Evolutionary conservation across 2,113 vertebrate genomes (phyloP), one percentile per base, ranked within the genome.

Genomic region (Neodon shergylaensis): DNA sequence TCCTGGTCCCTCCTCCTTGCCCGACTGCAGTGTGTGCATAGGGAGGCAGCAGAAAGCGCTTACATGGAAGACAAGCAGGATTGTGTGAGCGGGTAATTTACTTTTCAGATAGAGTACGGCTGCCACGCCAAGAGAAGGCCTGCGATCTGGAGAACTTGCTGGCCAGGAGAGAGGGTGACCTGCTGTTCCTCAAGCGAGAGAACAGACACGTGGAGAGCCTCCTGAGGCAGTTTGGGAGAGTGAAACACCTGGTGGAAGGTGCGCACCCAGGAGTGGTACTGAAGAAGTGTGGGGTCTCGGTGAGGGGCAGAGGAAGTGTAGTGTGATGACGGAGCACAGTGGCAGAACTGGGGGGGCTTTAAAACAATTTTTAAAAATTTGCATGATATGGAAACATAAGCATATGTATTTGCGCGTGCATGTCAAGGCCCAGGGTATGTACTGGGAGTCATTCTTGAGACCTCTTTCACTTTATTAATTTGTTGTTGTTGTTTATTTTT

Each of bases 221-320:
- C 22, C 94, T 99, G 93, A 98, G 70, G 84, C 98, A 99, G 99
- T 99, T 98, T 39, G 98, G 79, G 93, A 98, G 96, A 76, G 98
- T 99, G 81, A 95, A 98, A 74, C 97, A 97, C 6, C 94, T 95
- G 44, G 87, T 99, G 24, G 98, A 91, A 98, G 99, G 99, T 99
- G 28, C 28, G 65, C 70, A n/a, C 58, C 17, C 39, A 0, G 26
- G 22, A 12, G 0, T 26, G 3, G 6, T 7, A 0, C 13, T 14
- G 10, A 26, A 11, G 16, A 28, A 39, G 4, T 0, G 22, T 26
- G 10, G 39, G 44, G 33, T 7, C 19, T 10, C 49, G 22, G 70
- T 0, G 19, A 11, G 11, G 44, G 70, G 33, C 31, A 0, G 72
- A 6, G 44, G 21, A 36, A 47, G 70, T 0, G 0, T 36, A 28